Conservation (phyloP, 2,888 invertebrate genomes). For the Phorcus lineatus region DNA sequence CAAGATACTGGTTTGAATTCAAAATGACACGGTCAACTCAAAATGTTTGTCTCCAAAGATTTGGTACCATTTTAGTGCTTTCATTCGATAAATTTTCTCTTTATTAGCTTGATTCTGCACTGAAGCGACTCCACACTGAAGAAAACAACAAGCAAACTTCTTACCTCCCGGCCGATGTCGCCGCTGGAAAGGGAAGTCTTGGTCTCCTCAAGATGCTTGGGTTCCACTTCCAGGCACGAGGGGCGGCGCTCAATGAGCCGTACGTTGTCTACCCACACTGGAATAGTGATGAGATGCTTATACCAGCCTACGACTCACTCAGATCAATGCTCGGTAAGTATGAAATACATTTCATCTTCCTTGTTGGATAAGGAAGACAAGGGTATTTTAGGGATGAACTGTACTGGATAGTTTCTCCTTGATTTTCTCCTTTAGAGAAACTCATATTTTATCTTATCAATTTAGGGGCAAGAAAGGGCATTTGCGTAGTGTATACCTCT, state of each 20-base stretch:
- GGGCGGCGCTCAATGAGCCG: slow-evolving; percentile 52
- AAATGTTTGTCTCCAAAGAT: too few relatives aligned
- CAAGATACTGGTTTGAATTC: too few relatives aligned
- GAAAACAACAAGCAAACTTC: slow-evolving; percentile 64
- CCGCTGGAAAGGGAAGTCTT: slow-evolving; percentile 49
- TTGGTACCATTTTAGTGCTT: not conserved
- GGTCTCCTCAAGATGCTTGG: slow-evolving; percentile 67
- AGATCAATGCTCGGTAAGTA: slow-evolving; percentile 57
- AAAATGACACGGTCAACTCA: too few relatives aligned
- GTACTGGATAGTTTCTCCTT: too few relatives aligned
- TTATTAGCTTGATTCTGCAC: slow-evolving; percentile 64
- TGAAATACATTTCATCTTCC: not conserved
- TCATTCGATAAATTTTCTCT: not conserved
- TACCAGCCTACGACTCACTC: slow-evolving; percentile 67
- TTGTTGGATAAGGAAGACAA: too few relatives aligned
- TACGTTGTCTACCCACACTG: slow-evolving; percentile 72
- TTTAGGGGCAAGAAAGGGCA: too few relatives aligned
- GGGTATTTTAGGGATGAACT: too few relatives aligned
- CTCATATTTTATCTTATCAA: too few relatives aligned
- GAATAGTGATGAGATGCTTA: slow-evolving; percentile 68
- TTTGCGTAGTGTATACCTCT: too few relatives aligned
- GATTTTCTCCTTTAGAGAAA: too few relatives aligned
- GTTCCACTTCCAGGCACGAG: slow-evolving; percentile 71
- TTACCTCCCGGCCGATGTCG: slow-evolving; percentile 49
- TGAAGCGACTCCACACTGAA: slow-evolving; percentile 67